Base-by-base conservation (phyloP, 2,888 invertebrate genomes). In the Platycheirus albimanus region DNA sequence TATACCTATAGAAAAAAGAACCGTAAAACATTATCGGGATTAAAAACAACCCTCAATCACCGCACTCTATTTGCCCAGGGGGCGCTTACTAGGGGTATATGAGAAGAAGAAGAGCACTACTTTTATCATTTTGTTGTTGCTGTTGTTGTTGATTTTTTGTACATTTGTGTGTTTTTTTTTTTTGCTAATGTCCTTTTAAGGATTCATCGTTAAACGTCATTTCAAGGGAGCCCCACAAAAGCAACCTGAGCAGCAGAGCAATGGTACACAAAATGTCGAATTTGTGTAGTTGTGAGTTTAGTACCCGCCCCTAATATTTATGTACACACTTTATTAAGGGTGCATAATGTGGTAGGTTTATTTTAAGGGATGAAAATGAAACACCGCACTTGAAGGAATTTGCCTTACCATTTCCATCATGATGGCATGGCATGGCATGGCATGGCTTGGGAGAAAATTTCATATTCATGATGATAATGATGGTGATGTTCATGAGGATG, bases 261-360 rank as follows among this genome's bases (percentile, higher is more conserved):
- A 85, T 85, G 85, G 85, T 70, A 86, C 85, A 89, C 88, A 89
- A 89, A 89, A 89, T 89, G 89, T 89, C 89, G 89, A 89, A 89
- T 69, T 70, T 58, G 61, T 86, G 85, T 80, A 78, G 80, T 85
- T 83, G 85, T 83, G 85, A 84, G 64, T 79, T 86, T 85, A 86
- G 86, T 87, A 87, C 87, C 89, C 89, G 89, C 89, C 89, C 89
- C 89, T 89, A 89, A 88, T 89, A 89, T 89, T 88, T 87, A 87
- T 88, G 85, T 86, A 86, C 86, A 83, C 85, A 84, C 84, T 84
- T 79, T 84, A 84, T 84, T 84, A 84, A 84, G 84, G 84, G 84
- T 84, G 84, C 84, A 84, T 79, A 84, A 83, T 83, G 83, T 83
- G 83, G 83, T 83, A 83, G 83, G 83, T 83, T 83, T 83, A 83